These are phyloP conservation scores for Himalopsyche tibetana DNA, from an alignment of 2,888 invertebrate species.

Conservation along the genomic window DNA sequence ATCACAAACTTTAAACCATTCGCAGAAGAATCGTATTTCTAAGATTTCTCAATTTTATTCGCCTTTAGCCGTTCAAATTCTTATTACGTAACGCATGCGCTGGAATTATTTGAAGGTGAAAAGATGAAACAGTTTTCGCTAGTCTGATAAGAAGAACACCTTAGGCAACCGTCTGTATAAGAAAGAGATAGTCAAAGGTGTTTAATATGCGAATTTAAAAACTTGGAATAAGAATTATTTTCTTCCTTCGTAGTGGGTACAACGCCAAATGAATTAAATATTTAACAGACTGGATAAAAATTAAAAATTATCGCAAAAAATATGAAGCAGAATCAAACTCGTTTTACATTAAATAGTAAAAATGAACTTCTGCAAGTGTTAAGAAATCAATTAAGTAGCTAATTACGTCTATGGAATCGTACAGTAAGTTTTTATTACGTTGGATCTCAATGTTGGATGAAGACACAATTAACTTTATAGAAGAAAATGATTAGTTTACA, in stretches of 20 bases:
- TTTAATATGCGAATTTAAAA: background rate
- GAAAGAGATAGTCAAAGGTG: constrained; percentile 39
- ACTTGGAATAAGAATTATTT: constrained; percentile 15
- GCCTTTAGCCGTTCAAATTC: constrained; percentile 24
- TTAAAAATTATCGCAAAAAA: too few species aligned
- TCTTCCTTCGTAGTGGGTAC: background rate
- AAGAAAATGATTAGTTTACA: too few species aligned
- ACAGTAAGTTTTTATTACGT: too few species aligned
- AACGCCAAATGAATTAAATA: too few species aligned
- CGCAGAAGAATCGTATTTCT: constrained; percentile 20
- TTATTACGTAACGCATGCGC: constrained; percentile 41
- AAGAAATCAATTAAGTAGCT: too few species aligned
- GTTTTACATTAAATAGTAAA: too few species aligned
- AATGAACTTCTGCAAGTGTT: too few species aligned
- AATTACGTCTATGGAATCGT: too few species aligned
- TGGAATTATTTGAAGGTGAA: background rate
- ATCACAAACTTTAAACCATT: background rate
- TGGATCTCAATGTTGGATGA: too few species aligned
- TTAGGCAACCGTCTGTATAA: background rate
- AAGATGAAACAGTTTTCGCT: constrained; percentile 12
- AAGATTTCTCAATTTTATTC: constrained; percentile 28
- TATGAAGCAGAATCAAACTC: too few species aligned
- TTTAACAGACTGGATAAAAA: too few species aligned
- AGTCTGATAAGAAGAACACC: constrained; percentile 12
- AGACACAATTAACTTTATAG: too few species aligned